Percentiles rank a stretch among this genome's conserved stretches.
These are phyloP conservation scores for Microplitis deprimator DNA, from an alignment of 2,888 invertebrate genomes.

Conservation along the genomic window DNA sequence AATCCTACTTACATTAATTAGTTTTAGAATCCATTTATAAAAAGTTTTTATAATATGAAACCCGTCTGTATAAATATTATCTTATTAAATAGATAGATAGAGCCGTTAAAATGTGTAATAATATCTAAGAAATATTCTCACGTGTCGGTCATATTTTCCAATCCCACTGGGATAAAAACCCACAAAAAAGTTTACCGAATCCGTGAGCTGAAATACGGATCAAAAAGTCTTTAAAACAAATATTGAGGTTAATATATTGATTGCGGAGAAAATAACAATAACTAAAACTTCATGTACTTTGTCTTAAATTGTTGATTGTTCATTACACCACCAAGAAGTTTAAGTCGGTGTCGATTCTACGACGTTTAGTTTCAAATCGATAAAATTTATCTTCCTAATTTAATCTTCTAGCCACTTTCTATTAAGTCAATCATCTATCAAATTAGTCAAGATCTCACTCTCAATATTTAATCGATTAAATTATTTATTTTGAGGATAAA, in stretches of 20 bases:
- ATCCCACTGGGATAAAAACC: slow-evolving; percentile 29
- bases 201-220: slow-evolving; percentile 41
- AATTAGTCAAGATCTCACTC: not conserved
- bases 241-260: slow-evolving; percentile 3
- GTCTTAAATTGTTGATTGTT: too few species aligned
- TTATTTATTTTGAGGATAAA: not conserved
- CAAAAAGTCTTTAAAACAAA: slow-evolving; percentile 25
- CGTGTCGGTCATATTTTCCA: slow-evolving; percentile 32
- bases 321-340: not conserved
- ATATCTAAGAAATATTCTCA: slow-evolving; percentile 37
- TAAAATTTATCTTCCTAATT: slow-evolving; percentile 4
- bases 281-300: too few species aligned
- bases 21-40: not conserved
- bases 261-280: not conserved
- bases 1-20: not conserved
- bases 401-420: not conserved
- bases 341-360: not conserved
- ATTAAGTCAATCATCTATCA: not conserved
- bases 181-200: slow-evolving; percentile 34
- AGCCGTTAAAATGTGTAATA: slow-evolving; percentile 23
- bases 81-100: slow-evolving; percentile 6
- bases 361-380: not conserved
- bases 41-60: not conserved
- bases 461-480: not conserved
- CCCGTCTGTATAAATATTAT: not conserved